Conservation (phyloP, 2,888 invertebrate species). For the Eupithecia tripunctaria region DNA sequence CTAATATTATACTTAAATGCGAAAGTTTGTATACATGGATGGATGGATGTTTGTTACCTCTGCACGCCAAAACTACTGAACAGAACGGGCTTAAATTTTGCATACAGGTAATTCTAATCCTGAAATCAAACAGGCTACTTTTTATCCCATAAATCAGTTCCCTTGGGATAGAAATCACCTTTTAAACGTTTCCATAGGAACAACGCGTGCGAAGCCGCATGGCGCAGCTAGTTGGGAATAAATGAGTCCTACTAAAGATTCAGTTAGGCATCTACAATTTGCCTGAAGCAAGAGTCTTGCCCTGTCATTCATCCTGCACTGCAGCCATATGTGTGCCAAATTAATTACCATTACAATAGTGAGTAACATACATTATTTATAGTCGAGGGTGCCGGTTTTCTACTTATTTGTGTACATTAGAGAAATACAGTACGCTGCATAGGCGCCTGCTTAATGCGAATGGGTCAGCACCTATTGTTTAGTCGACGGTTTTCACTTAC, state of each 20-base stretch:
- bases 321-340: slow-evolving; percentile 63
- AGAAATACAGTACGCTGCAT: background rate
- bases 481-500: background rate
- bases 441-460: slow-evolving; percentile 9
- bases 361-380: slow-evolving; percentile 76
- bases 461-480: slow-evolving; percentile 11
- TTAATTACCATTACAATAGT: slow-evolving; percentile 78
- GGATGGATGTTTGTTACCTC: too few species aligned
- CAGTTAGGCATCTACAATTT: slow-evolving; percentile 29
- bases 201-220: too few species aligned
- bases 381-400: slow-evolving; percentile 58
- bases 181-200: too few species aligned
- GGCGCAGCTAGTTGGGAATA: background rate
- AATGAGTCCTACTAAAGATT: background rate
- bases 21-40: too few species aligned
- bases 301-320: slow-evolving; percentile 44
- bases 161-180: too few species aligned
- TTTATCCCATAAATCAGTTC: too few species aligned
- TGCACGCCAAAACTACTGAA: background rate
- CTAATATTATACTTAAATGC: too few species aligned
- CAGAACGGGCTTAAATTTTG: too few species aligned
- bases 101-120: too few species aligned
- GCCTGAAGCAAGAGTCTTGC: slow-evolving; percentile 61
- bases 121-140: too few species aligned
- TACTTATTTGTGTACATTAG: slow-evolving; percentile 60